Base-by-base conservation (phyloP, 1,140 invertebrate species). In the Leptopilina boulardi region DNA sequence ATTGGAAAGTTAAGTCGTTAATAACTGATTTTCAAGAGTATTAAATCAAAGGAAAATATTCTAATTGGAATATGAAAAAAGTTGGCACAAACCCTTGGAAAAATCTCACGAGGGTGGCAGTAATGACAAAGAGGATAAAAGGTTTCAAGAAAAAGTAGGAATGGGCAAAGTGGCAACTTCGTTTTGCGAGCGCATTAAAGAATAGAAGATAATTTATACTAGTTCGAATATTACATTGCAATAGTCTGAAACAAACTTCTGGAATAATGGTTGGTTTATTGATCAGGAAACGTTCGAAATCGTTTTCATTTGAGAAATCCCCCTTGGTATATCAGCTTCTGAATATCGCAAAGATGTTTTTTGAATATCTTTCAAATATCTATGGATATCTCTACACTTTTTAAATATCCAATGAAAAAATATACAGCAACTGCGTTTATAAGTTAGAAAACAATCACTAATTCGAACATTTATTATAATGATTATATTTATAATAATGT, bases 11-110 rank as follows among this genome's bases (percentile, higher is more conserved):
- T 86, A 86, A 88, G 85, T 85, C 88, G 89, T 90, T 91, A 91
- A 91, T 91, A 90, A 87, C 87, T 87, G 87, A 6, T 88, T 83
- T 83, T 81, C 80, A 79, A 77, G 44, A 81, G 85, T 84, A 81
- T 84, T 91, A 91, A 91, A 91, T 91, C 90, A 91, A 89, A 88
- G 89, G 83, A 87, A 91, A 91, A 90, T 90, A 89, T 91, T 88
- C 89, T 91, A 91, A 91, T 91, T 91, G 89, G 89, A 91, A 91
- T 90, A 91, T 91, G 90, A 90, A 91, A 91, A 91, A 91, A 91
- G 89, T 91, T 91, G 87, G 88, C 87, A 81, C 84, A 76, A 83
- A 66, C 59, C 74, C 59, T 30, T 74, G 76, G 79, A 70, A 59
- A 23, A 70, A 19, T 75, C 23, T 19, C 26, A n/a, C n/a, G 54